A percentile compares a stretch with the other conserved stretches of the same genome.
Conservation (phyloP, 2,797 vertebrate genomes). For the Menidia menidia region DNA sequence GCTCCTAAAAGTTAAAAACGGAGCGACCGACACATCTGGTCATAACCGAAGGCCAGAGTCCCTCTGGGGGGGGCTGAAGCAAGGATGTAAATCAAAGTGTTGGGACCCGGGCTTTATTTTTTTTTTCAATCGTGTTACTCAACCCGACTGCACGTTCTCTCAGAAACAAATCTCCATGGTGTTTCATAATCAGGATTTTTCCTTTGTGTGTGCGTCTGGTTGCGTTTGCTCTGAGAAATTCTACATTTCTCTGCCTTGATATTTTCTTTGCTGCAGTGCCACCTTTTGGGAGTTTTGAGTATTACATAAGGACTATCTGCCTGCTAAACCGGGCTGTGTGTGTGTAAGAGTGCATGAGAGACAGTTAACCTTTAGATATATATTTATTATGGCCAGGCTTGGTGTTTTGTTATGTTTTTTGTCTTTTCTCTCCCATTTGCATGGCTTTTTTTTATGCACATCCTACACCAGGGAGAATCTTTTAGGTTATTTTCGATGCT, state of each 20-base stretch:
- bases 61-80: conserved; percentile 1
- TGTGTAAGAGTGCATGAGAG: conserved; percentile 44
- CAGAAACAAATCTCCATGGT: conserved; percentile 9
- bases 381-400: conserved; percentile 65
- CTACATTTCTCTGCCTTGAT: conserved; percentile 12
- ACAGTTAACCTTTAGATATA: conserved; percentile 58
- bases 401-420: conserved; percentile 39
- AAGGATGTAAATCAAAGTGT: neutral
- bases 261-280: conserved; percentile 62
- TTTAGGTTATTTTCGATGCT: conserved; percentile 59
- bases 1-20: neutral
- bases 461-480: conserved; percentile 62
- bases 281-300: conserved; percentile 76
- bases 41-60: neutral
- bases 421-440: conserved; percentile 63
- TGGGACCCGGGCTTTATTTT: conserved; percentile 11
- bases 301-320: conserved; percentile 47
- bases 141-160: neutral
- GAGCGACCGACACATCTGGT: conserved; percentile 22
- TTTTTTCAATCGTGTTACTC: conserved; percentile 8
- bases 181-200: conserved; percentile 16
- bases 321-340: conserved; percentile 28
- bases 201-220: conserved; percentile 4
- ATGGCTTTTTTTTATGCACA: conserved; percentile 80
- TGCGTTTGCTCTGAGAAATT: conserved; percentile 11